These are phyloP conservation scores for Elgaria multicarinata DNA, from an alignment of 2,113 vertebrate genomes.

Conservation along the genomic window DNA sequence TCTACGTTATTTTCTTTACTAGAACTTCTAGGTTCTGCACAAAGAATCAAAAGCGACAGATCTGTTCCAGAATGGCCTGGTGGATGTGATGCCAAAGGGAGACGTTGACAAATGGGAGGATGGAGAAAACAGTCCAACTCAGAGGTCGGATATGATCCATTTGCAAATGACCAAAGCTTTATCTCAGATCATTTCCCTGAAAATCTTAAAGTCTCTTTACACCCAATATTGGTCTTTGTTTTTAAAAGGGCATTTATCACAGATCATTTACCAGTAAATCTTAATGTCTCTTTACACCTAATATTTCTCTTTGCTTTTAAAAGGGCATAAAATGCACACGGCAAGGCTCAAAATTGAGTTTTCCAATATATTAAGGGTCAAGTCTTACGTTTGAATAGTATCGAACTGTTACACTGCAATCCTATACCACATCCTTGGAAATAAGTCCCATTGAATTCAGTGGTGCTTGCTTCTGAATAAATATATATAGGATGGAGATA, in stretches of 20 bases:
- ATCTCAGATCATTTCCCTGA: not conserved
- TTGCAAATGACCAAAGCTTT: not conserved
- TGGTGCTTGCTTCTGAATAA: too few species aligned
- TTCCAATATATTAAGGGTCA: too few species aligned
- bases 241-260: not conserved
- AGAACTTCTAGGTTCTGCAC: not conserved
- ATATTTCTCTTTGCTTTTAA: not conserved
- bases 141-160: not conserved
- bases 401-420: too few species aligned
- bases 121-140: not conserved
- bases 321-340: not conserved
- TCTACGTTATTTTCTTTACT: not conserved
- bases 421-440: too few species aligned
- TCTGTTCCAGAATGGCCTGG: not conserved
- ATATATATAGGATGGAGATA: too few species aligned
- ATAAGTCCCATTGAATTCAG: too few species aligned
- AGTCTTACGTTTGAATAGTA: too few species aligned
- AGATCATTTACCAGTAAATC: not conserved
- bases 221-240: not conserved
- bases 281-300: not conserved
- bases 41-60: not conserved
- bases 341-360: too few species aligned
- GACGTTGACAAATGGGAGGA: not conserved
- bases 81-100: not conserved
- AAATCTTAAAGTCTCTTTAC: not conserved